Base-by-base conservation (phyloP, 2,888 invertebrate species). In the Lepidocyrtoides sp. region DNA sequence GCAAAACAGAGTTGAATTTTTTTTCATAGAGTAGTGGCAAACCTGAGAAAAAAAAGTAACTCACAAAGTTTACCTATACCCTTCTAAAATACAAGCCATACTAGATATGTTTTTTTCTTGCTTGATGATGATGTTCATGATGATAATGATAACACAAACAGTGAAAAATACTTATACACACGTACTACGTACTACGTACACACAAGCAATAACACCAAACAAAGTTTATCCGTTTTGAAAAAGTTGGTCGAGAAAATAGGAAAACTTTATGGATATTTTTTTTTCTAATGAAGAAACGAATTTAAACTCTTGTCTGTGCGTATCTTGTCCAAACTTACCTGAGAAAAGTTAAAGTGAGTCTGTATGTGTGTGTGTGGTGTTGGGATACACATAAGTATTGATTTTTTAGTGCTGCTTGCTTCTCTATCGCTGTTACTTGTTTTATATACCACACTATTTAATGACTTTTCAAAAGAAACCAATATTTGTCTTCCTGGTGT, bases 381-480 rank as follows among this genome's bases (percentile, higher is more conserved):
- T 36, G 48, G n/a, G 26, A n/a, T n/a, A n/a, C n/a, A n/a, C n/a
- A n/a, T n/a, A n/a, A 82, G 41, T 82, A 82, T 82, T 63, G 82
- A 82, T 82, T 82, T 81, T 82, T 60, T 44, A 26, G 10, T 41
- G 69, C n/a, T n/a, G n/a, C n/a, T n/a, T n/a, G n/a, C n/a, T n/a
- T n/a, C n/a, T 72, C 14, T 32, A 32, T 29, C 7, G 41, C 36
- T 12, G 20, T 69, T 41, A 44, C 44, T 41, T 32, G 32, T 66
- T 66, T 57, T 36, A 36, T 66, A 32, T 36, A n/a, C n/a, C n/a
- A n/a, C 66, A 23, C 17, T 69, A 69, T 72, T 72, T 72, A 51
- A 75, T 75, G 75, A 51, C 41, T 75, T 75, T 75, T 23, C n/a
- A 75, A 75, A 75, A 23, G 72, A 23, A 72, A 44, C 20, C 72